Evolutionary conservation across 2,113 vertebrate species (phyloP).

Genomic region (Salvelinus alpinus): DNA sequence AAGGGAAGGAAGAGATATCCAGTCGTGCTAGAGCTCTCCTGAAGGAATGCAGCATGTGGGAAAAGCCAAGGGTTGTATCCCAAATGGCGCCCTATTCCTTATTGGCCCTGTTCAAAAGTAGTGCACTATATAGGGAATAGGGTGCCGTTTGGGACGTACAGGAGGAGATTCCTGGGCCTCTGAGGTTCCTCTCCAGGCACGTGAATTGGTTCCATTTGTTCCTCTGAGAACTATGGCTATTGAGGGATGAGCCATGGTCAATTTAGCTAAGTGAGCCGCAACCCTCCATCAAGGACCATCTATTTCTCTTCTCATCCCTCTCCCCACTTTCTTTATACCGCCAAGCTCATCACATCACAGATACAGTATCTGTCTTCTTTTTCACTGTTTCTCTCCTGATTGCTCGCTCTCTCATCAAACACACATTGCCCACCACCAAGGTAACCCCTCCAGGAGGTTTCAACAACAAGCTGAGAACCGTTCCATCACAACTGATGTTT

Average conservation of each 20-base stretch:
- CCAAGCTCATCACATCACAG: slow-evolving; percentile 8
- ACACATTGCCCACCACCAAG: slow-evolving; percentile 24
- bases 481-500: slow-evolving; percentile 56
- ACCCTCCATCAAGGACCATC: slow-evolving; percentile 33
- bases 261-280: slow-evolving; percentile 68
- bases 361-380: neutral
- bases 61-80: neutral
- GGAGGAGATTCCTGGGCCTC: slow-evolving; percentile 21
- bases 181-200: slow-evolving; percentile 33
- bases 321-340: slow-evolving; percentile 18
- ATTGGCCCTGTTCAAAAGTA: too few species aligned
- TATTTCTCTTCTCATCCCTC: neutral
- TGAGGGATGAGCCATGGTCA: slow-evolving; percentile 68
- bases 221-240: slow-evolving; percentile 58
- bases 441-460: slow-evolving; percentile 48
- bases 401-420: slow-evolving; percentile 6
- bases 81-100: too few species aligned
- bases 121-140: too few species aligned
- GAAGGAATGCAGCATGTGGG: slow-evolving; percentile 54
- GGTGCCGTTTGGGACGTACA: too few species aligned
- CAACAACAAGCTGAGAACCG: slow-evolving; percentile 58
- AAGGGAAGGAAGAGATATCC: too few species aligned
- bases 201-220: slow-evolving; percentile 38
- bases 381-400: slow-evolving; percentile 1
- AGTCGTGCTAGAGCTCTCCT: neutral